Conservation (phyloP, 2,797 vertebrate genomes). For the Macrochelys suwanniensis region DNA sequence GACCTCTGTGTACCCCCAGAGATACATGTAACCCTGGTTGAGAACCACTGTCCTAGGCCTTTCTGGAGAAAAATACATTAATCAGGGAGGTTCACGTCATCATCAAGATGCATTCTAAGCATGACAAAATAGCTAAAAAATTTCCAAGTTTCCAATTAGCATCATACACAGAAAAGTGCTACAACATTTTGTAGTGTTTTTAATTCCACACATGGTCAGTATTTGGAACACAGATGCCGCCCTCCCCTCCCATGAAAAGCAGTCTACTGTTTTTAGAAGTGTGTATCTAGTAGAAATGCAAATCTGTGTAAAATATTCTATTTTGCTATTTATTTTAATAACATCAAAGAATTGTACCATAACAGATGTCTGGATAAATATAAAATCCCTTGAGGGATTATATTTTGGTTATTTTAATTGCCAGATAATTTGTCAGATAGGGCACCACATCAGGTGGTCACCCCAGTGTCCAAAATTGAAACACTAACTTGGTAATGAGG, state of each 20-base stretch:
- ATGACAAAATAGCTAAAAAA: background rate
- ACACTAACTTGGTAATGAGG: too few relatives aligned
- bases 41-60: too few relatives aligned
- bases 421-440: too few relatives aligned
- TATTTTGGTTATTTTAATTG: background rate
- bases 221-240: background rate
- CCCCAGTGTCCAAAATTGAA: too few relatives aligned
- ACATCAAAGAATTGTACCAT: background rate
- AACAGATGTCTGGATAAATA: background rate
- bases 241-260: background rate
- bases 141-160: too few relatives aligned
- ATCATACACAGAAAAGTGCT: background rate
- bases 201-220: background rate
- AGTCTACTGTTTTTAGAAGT: background rate
- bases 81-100: too few relatives aligned
- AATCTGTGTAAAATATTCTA: background rate
- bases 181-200: background rate
- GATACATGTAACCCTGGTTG: too few relatives aligned
- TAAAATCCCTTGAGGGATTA: background rate
- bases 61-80: too few relatives aligned
- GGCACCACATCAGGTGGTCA: too few relatives aligned
- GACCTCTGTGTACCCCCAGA: too few relatives aligned
- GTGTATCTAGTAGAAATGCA: background rate
- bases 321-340: background rate
- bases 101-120: background rate